A percentile compares a stretch with the other conserved stretches of the same genome.
These are phyloP conservation scores for Drosophila birchii DNA, from an alignment of 2,888 invertebrate species.

Conservation along the genomic window DNA sequence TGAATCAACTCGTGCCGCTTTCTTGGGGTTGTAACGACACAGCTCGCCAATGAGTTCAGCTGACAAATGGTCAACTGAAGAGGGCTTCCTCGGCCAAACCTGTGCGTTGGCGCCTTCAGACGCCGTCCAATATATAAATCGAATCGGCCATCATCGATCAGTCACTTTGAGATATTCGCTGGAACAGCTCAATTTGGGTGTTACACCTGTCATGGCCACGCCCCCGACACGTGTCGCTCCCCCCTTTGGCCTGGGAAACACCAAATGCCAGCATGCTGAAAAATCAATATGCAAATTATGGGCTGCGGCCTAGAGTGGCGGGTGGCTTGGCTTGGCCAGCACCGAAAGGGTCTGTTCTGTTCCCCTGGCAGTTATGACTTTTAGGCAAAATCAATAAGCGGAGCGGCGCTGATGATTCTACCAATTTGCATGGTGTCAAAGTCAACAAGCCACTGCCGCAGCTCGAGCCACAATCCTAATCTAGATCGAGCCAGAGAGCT, in stretches of 20 bases:
- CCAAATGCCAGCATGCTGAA: slow-evolving; percentile 7
- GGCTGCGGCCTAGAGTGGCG: slow-evolving; percentile 1
- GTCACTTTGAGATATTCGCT: slow-evolving; percentile 1
- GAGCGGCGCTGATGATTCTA: slow-evolving; percentile 33
- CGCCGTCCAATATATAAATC: slow-evolving; percentile 13
- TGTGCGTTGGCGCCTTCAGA: slow-evolving; percentile 19
- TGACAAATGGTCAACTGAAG: slow-evolving; percentile 49
- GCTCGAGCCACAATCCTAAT: not conserved
- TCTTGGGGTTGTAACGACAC: slow-evolving; percentile 25
- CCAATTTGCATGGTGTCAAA: slow-evolving; percentile 38
- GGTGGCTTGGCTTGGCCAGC: slow-evolving; percentile 1
- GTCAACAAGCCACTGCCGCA: slow-evolving; percentile 29
- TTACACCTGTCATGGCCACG: slow-evolving; percentile 19
- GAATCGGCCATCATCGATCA: slow-evolving; percentile 22
- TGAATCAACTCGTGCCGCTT: slow-evolving; percentile 4
- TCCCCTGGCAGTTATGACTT: slow-evolving; percentile 59
- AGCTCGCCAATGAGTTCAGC: slow-evolving; percentile 26
- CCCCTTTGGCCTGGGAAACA: not conserved
- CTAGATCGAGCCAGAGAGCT: not conserved
- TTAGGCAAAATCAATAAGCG: slow-evolving; percentile 54
- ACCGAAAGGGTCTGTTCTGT: slow-evolving; percentile 22
- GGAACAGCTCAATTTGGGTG: slow-evolving; percentile 32
- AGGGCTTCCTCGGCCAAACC: not conserved
- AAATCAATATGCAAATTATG: slow-evolving; percentile 39
- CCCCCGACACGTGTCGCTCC: slow-evolving; percentile 28